Conservation (phyloP, 2,113 vertebrate genomes). For the Lanius ludovicianus region DNA sequence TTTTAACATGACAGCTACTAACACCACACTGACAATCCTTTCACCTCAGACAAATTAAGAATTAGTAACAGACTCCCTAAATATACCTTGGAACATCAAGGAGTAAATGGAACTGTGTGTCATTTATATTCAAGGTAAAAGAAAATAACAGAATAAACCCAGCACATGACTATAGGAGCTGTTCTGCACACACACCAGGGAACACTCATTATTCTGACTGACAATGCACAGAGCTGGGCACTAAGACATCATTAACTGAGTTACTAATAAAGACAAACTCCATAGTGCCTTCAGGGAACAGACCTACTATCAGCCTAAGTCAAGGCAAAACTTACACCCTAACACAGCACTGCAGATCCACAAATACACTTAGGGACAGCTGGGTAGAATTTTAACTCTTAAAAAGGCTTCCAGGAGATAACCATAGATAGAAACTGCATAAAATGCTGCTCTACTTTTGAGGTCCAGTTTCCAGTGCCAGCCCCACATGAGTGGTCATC, state of each 20-base stretch:
- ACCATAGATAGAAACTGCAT: neutral
- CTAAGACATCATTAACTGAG: neutral
- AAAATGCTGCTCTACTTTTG: neutral
- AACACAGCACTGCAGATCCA: neutral
- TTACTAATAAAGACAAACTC: neutral
- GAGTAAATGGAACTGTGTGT: neutral
- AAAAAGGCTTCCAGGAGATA: neutral
- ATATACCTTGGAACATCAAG: neutral
- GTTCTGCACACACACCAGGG: neutral
- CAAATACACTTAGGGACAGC: rapidly evolving
- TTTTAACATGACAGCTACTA: neutral
- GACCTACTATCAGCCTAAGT: neutral
- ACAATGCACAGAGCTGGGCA: neutral
- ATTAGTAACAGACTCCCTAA: neutral
- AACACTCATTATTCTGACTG: rapidly evolving
- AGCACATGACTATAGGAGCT: neutral
- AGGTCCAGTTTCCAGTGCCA: neutral
- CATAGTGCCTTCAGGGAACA: neutral
- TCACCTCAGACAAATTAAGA: neutral
- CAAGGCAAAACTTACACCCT: neutral
- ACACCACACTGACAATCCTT: neutral
- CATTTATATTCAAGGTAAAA: neutral
- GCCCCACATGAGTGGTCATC: neutral
- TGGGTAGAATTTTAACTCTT: neutral
- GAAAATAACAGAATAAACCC: neutral